A percentile compares a stretch with the other conserved stretches of the same genome.
These are phyloP conservation scores for Threskiornis aethiopicus DNA, from an alignment of 2,797 vertebrate species.

Conservation along the genomic window DNA sequence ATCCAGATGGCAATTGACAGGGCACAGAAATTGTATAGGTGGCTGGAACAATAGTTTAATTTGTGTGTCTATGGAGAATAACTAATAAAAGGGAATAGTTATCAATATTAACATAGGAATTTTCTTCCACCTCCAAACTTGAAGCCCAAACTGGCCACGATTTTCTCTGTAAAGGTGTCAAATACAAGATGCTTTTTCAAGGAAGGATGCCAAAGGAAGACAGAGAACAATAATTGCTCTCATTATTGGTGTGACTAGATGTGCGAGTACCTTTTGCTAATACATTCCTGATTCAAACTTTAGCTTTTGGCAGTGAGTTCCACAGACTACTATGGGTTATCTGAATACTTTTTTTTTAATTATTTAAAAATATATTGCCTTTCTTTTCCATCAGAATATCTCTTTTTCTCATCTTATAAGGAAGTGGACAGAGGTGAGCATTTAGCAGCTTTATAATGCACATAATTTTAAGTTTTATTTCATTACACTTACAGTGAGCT, in stretches of 20 bases:
- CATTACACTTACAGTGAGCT: background rate
- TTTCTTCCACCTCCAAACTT: background rate
- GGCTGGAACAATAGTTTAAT: background rate
- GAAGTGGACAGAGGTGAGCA: background rate
- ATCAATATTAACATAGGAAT: background rate
- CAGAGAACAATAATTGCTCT: background rate
- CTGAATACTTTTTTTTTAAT: background rate
- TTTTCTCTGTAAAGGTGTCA: background rate
- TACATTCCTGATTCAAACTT: background rate
- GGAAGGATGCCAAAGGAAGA: background rate
- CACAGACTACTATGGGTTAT: background rate
- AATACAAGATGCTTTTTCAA: background rate
- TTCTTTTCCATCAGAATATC: background rate
- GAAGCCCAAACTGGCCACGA: background rate
- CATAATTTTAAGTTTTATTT: background rate
- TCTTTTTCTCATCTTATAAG: background rate
- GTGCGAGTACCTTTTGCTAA: background rate
- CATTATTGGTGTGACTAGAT: background rate
- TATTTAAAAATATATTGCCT: background rate
- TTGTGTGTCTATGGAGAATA: background rate
- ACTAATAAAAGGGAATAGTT: background rate
- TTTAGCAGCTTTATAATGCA: background rate
- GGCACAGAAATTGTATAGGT: background rate
- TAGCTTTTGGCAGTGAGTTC: background rate
- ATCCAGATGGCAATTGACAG: background rate